Percentiles rank a stretch among this genome's conserved stretches.
Evolutionary conservation across 2,888 invertebrate genomes (phyloP).

Genomic region (Eupsilia transversa): DNA sequence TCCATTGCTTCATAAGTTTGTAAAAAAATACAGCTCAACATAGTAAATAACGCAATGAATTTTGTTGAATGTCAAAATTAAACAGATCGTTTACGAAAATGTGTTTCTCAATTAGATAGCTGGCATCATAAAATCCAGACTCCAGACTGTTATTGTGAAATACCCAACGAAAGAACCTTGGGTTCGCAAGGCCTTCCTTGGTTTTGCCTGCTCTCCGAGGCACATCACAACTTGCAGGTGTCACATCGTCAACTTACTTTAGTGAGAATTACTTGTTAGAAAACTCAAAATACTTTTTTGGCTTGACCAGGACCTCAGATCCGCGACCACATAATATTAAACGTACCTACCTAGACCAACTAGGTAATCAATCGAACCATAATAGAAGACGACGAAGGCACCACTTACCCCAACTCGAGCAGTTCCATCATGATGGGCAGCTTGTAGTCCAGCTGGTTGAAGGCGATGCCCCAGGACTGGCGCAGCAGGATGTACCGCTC

Average conservation of each 20-base stretch:
- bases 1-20: too few relatives aligned
- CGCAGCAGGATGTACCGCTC: constrained; percentile 94
- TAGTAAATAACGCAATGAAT: too few relatives aligned
- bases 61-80: too few relatives aligned
- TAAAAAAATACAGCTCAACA: too few relatives aligned
- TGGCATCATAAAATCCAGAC: neutral
- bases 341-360: neutral
- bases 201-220: neutral
- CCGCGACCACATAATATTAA: neutral
- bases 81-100: too few relatives aligned
- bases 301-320: neutral
- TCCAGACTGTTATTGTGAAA: neutral
- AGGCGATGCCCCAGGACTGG: constrained; percentile 94
- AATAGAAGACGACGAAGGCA: neutral
- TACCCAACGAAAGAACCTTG: neutral
- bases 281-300: neutral
- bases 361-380: neutral
- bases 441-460: constrained; percentile 93
- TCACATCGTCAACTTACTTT: neutral
- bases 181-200: too few relatives aligned
- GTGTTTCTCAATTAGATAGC: too few relatives aligned
- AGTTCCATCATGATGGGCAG: constrained; percentile 93
- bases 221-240: neutral
- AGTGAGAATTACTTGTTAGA: neutral
- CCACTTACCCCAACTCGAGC: constrained; percentile 92